A percentile compares a stretch with the other conserved stretches of the same genome.
phyloP scores from a whole-genome alignment of 1,140 invertebrate species.

The Drosophila kohkoa region DNA sequence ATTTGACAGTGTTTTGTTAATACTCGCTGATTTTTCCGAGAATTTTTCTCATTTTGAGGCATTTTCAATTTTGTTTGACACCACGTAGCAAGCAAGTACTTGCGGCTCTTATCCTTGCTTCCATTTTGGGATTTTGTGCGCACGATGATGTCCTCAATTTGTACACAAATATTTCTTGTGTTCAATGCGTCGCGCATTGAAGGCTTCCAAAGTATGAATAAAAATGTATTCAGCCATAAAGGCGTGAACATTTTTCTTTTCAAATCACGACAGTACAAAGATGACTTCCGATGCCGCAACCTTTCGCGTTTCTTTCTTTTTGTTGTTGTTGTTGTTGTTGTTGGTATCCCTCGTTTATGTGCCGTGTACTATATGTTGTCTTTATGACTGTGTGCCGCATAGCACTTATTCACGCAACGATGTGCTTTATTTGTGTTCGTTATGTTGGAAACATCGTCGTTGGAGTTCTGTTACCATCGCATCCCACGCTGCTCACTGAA shows the following conservation, averaged over 20 bases:
- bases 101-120: constrained; percentile 13
- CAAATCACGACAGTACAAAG: constrained; percentile 28
- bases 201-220: constrained; percentile 51
- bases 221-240: constrained; percentile 73
- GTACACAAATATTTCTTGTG: constrained; percentile 31
- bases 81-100: constrained; percentile 15
- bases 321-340: too few species aligned
- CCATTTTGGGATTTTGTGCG: neutral
- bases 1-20: constrained; percentile 28
- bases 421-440: constrained; percentile 76
- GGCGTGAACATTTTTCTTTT: constrained; percentile 65
- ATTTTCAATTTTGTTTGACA: constrained; percentile 32
- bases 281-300: constrained; percentile 7
- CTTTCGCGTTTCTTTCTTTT: neutral
- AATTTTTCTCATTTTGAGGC: constrained; percentile 52
- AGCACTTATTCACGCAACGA: constrained; percentile 58
- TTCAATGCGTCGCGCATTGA: constrained; percentile 51
- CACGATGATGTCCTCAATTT: constrained; percentile 17
- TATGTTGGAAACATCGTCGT: constrained; percentile 69
- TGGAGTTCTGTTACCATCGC: constrained; percentile 38
- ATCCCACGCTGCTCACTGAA: constrained; percentile 25
- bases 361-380: constrained; percentile 41
- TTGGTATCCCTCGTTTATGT: neutral
- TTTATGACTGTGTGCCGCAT: constrained; percentile 62
- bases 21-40: constrained; percentile 65